phyloP scores from a whole-genome alignment of 2,113 vertebrate species.

The Megalops atlanticus region DNA sequence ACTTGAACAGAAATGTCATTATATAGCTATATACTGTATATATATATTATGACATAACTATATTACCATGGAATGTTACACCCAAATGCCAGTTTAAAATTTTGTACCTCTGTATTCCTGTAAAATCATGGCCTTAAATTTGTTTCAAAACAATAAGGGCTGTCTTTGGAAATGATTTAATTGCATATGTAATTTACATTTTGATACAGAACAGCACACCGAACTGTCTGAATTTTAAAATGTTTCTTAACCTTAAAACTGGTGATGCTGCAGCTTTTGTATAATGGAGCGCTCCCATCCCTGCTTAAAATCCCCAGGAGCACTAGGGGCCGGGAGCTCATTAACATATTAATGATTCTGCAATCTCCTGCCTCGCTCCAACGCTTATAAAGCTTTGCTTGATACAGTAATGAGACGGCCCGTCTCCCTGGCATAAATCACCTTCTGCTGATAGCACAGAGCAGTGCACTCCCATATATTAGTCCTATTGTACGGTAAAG shows the following conservation, averaged over 20 bases:
- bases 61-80: no score
- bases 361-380: slow-evolving; percentile 12
- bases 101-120: neutral
- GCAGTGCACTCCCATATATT: neutral
- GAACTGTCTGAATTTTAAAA: neutral
- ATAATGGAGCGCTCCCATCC: neutral
- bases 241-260: neutral
- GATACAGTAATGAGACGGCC: slow-evolving; percentile 5
- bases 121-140: neutral
- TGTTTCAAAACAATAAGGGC: neutral
- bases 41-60: no score
- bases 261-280: neutral
- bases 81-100: no score
- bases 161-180: neutral
- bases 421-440: slow-evolving; percentile 9
- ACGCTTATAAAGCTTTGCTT: slow-evolving; percentile 11
- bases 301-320: neutral
- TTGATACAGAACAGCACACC: neutral
- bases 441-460: neutral
- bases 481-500: neutral
- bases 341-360: slow-evolving; percentile 25
- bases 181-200: slow-evolving; percentile 13
- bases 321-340: neutral
- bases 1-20: neutral
- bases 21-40: neutral